Evolutionary conservation across 1,140 invertebrate genomes (phyloP).

Genomic region (Trissolcus basalis): DNA sequence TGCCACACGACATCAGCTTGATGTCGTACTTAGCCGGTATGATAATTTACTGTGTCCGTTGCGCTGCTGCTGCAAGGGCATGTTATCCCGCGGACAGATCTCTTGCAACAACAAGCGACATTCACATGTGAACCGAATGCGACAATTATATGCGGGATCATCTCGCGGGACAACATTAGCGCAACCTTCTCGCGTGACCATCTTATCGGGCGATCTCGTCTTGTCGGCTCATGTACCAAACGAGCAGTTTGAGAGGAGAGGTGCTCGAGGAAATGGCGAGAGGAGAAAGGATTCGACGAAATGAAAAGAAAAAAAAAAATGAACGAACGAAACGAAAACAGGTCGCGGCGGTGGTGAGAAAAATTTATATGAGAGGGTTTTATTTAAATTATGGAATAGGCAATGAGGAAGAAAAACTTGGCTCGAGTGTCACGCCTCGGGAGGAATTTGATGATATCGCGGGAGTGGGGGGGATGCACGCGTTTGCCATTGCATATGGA

Average conservation of each 20-base stretch:
- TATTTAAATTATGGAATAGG: slow-evolving; percentile 51
- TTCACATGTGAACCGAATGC: slow-evolving; percentile 30
- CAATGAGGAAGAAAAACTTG: slow-evolving; percentile 41
- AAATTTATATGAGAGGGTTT: slow-evolving; percentile 28
- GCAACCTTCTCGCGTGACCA: slow-evolving; percentile 56
- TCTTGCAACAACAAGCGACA: slow-evolving; percentile 20
- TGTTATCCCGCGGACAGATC: slow-evolving; percentile 43
- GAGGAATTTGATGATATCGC: slow-evolving; percentile 62
- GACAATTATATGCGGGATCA: slow-evolving; percentile 59
- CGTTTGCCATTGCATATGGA: slow-evolving; percentile 73
- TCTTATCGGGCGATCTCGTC: slow-evolving; percentile 53
- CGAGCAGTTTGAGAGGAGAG: slow-evolving; percentile 34
- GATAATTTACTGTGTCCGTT: slow-evolving; percentile 45
- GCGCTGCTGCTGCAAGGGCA: slow-evolving; percentile 22
- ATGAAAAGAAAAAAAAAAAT: background rate
- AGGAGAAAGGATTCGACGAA: background rate
- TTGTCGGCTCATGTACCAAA: slow-evolving; percentile 53
- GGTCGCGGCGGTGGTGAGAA: background rate
- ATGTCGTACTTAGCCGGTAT: slow-evolving; percentile 51
- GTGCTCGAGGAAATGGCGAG: slow-evolving; percentile 4
- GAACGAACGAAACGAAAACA: background rate
- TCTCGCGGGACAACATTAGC: slow-evolving; percentile 57
- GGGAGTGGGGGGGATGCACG: slow-evolving; percentile 34
- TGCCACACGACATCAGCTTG: slow-evolving; percentile 40
- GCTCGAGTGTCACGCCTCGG: slow-evolving; percentile 8